phyloP scores from a whole-genome alignment of 2,113 vertebrate species.

The Lontra canadensis region DNA sequence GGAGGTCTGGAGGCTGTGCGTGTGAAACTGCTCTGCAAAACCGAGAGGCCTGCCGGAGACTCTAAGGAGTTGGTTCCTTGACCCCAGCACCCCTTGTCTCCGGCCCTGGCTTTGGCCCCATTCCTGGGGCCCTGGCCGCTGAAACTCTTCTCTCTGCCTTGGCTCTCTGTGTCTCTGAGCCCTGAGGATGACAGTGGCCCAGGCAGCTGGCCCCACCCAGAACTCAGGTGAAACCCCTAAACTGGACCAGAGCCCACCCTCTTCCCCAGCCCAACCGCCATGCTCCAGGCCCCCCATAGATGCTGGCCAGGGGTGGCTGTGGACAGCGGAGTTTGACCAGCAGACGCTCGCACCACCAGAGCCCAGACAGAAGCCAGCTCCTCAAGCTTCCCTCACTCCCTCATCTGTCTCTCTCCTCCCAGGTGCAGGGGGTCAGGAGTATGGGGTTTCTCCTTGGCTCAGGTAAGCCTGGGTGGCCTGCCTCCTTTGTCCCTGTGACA shows the following conservation, averaged over 20 bases:
- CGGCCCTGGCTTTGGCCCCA: neutral
- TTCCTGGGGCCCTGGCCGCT: fast-evolving
- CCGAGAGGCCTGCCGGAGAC: neutral
- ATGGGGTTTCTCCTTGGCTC: neutral
- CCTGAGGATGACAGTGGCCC: neutral
- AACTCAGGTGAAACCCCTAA: neutral
- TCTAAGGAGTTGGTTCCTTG: neutral
- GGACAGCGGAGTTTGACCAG: neutral
- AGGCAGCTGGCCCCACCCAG: neutral
- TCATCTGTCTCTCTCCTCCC: neutral
- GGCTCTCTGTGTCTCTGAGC: neutral
- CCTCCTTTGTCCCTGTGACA: neutral
- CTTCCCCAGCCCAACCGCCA: no score
- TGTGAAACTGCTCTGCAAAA: neutral
- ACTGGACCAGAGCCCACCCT: no score
- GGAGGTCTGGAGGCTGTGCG: fast-evolving
- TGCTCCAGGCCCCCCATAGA: fast-evolving
- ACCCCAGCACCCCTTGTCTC: neutral
- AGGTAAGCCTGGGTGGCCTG: neutral
- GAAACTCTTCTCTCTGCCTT: neutral
- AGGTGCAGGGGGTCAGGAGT: neutral
- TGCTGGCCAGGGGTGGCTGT: neutral
- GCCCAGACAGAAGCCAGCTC: neutral
- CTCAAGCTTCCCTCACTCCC: no score
- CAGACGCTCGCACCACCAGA: neutral